Percentiles rank a stretch among this genome's conserved stretches.
Evolutionary conservation across 2,797 vertebrate species (phyloP).

Genomic region (Carduelis carduelis): DNA sequence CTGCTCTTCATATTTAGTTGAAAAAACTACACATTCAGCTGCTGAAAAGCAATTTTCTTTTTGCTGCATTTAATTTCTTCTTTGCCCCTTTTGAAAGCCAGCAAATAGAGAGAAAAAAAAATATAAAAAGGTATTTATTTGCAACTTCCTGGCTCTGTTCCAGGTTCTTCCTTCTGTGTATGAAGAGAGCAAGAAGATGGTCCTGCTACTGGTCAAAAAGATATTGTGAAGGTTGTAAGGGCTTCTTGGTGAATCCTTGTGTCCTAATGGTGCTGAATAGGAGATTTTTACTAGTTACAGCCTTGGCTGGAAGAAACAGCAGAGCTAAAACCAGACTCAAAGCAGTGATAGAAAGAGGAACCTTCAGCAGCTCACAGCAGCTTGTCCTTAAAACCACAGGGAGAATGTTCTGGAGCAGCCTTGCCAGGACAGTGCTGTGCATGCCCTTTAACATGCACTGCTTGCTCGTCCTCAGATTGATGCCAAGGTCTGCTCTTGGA

Average conservation of each 20-base stretch:
- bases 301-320: background rate
- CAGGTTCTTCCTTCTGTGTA: background rate
- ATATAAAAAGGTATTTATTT: background rate
- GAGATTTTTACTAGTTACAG: background rate
- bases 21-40: background rate
- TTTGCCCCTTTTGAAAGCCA: background rate
- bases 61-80: background rate
- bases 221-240: fast-evolving
- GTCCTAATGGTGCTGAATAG: background rate
- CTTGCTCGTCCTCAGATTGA: fast-evolving
- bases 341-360: background rate
- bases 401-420: background rate
- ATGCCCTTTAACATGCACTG: fast-evolving
- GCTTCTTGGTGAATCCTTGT: background rate
- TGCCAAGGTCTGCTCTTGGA: background rate
- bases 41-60: background rate
- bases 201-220: background rate
- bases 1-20: background rate
- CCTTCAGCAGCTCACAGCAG: too few relatives aligned
- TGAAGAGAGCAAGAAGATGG: background rate
- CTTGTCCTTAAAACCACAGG: background rate
- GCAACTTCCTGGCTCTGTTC: background rate
- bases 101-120: background rate
- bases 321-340: background rate
- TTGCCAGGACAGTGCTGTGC: fast-evolving